Evolutionary conservation across 2,888 invertebrate species (phyloP), one percentile per base, ranked within the genome.

Genomic region (Caenorhabditis wallacei): DNA sequence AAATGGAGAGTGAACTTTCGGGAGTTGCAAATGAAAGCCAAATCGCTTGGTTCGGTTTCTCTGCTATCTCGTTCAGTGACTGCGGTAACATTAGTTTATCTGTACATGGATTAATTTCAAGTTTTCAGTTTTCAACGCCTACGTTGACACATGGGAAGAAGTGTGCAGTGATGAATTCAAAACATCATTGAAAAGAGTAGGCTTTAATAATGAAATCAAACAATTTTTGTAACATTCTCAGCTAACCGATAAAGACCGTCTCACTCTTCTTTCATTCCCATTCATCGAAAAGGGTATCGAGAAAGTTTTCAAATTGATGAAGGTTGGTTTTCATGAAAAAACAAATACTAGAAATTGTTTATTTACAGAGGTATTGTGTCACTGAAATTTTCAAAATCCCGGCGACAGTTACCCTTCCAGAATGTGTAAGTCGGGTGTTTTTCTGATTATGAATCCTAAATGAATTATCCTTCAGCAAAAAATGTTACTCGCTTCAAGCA

Each of bases 321-420:
- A 63, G 75, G 66, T 68, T 16, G 5, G 24, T 35, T 30, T 37
- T 37, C 11, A 51, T 35, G n/a, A 59, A 46, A 1, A 20, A 40
- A 16, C 13, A 40, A 40, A 13, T 40, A 2, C 5, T 16, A 40
- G 11, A 30, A 30, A 40, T 13, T 16, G 11, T 10, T 10, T 43
- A 20, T 43, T 70, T 69, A 40, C 78, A 78, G 70, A 72, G 57
- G 20, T 71, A 66, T 18, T 80, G 80, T 35, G 80, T 80, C 24
- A 30, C 71, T n/a, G 61, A 80, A 7, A 64, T 80, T 26, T 80
- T 80, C 66, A 26, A 61, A 18, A 66, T 80, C 35, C 80, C 80
- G 10, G 37, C 35, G 0, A 24, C 66, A 0, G 66, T 80, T 16
- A 80, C 80, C 4, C 72, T 80, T 16, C 80, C 80, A 18, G 80